Percentiles rank a stretch among this genome's conserved stretches.
Evolutionary conservation across 2,888 invertebrate genomes (phyloP).

Genomic region (Dexiosoma caninum): DNA sequence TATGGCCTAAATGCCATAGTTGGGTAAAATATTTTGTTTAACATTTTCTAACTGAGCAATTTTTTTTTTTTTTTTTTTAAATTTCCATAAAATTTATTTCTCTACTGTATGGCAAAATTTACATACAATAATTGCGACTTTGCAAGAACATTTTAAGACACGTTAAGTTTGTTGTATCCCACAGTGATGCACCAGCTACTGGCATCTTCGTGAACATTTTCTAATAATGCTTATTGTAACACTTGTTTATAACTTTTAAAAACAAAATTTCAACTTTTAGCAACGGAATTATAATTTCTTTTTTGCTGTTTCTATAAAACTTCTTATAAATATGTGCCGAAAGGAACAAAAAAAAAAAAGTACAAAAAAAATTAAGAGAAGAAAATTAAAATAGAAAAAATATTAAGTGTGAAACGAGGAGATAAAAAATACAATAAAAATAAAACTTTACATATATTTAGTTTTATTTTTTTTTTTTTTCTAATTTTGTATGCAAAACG

Average conservation of each 20-base stretch:
- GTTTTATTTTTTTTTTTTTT: not conserved
- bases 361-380: not conserved
- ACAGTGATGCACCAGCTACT: not conserved
- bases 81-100: too few relatives aligned
- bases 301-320: conserved; percentile 20
- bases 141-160: too few relatives aligned
- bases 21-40: too few relatives aligned
- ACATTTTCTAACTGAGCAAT: too few relatives aligned
- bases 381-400: not conserved
- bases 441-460: not conserved
- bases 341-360: too few relatives aligned
- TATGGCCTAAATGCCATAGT: too few relatives aligned
- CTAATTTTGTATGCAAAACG: conserved; percentile 36
- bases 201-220: conserved; percentile 2
- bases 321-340: not conserved
- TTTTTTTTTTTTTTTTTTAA: too few relatives aligned
- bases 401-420: conserved; percentile 17
- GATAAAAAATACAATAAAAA: not conserved
- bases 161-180: not conserved
- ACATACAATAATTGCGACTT: too few relatives aligned
- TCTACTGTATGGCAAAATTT: too few relatives aligned
- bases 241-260: conserved; percentile 29
- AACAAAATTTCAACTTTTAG: conserved; percentile 29
- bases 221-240: conserved; percentile 42
- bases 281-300: not conserved